These are phyloP conservation scores for Dascillus cervinus DNA, from an alignment of 2,888 invertebrate genomes.

Conservation along the genomic window DNA sequence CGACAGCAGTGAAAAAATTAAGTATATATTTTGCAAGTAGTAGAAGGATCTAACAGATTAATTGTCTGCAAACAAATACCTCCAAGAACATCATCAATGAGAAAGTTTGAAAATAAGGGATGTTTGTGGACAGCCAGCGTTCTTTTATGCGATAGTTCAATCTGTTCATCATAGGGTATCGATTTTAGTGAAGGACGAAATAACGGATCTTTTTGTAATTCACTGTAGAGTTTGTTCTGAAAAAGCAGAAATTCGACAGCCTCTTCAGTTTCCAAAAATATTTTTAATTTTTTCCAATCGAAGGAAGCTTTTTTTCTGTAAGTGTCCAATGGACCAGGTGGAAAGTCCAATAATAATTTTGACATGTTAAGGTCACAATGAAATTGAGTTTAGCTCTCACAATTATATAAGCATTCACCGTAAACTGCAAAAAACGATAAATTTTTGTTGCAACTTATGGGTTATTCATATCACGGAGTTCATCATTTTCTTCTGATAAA, in stretches of 20 bases:
- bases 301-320: too few species aligned
- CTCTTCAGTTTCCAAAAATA: too few species aligned
- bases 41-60: constrained; percentile 53
- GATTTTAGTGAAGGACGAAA: constrained; percentile 20
- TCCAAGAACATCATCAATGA: constrained; percentile 45
- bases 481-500: too few species aligned
- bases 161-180: constrained; percentile 34
- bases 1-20: too few species aligned
- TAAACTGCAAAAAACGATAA: too few species aligned
- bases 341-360: constrained; percentile 50
- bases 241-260: constrained; percentile 45
- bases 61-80: constrained; percentile 49
- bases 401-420: too few species aligned
- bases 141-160: constrained; percentile 50
- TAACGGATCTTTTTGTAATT: constrained; percentile 26
- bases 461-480: too few species aligned
- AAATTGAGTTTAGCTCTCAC: too few species aligned
- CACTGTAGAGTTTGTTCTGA: constrained; percentile 29
- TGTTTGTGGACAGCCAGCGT: constrained; percentile 61
- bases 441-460: too few species aligned
- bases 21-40: too few species aligned
- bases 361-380: too few species aligned
- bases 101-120: constrained; percentile 52
- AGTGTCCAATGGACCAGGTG: constrained; percentile 54
- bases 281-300: too few species aligned